Conservation (phyloP, 2,888 invertebrate species). For the Toxonevra muliebris region DNA sequence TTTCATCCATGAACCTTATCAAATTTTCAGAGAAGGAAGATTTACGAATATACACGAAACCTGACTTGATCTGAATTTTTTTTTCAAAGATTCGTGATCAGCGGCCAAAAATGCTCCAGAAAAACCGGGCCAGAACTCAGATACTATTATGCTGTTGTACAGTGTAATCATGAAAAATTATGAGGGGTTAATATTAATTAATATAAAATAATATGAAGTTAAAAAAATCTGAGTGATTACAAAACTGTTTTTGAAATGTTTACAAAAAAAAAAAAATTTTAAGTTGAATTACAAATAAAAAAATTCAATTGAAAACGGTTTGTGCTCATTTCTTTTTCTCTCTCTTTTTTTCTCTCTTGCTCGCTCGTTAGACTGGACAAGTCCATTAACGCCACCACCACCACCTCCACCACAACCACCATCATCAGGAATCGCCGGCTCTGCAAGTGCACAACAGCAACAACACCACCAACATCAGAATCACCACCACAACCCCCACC, state of each 20-base stretch:
- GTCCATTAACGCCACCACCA: slow-evolving; percentile 62
- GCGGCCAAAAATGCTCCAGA: too few species aligned
- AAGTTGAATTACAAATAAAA: background rate
- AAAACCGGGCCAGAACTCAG: too few species aligned
- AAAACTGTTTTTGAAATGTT: background rate
- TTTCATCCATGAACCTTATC: too few species aligned
- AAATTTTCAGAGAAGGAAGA: too few species aligned
- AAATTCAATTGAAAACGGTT: background rate
- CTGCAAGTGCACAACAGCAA: slow-evolving; percentile 15
- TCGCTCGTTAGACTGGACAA: slow-evolving; percentile 59
- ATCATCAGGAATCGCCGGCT: slow-evolving; percentile 28
- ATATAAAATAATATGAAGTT: background rate
- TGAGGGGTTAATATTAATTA: too few species aligned
- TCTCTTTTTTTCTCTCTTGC: background rate
- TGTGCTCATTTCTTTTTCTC: background rate
- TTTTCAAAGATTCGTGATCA: too few species aligned
- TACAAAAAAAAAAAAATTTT: background rate
- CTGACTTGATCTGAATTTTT: too few species aligned
- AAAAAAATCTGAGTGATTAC: background rate
- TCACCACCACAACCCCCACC: slow-evolving; percentile 20
- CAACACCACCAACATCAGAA: slow-evolving; percentile 21
- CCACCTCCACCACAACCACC: slow-evolving; percentile 34
- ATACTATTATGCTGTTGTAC: too few species aligned
- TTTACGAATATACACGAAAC: too few species aligned
- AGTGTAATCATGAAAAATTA: too few species aligned